Evolutionary conservation across 2,888 invertebrate species (phyloP).

Genomic region (Vesta saturnalis): DNA sequence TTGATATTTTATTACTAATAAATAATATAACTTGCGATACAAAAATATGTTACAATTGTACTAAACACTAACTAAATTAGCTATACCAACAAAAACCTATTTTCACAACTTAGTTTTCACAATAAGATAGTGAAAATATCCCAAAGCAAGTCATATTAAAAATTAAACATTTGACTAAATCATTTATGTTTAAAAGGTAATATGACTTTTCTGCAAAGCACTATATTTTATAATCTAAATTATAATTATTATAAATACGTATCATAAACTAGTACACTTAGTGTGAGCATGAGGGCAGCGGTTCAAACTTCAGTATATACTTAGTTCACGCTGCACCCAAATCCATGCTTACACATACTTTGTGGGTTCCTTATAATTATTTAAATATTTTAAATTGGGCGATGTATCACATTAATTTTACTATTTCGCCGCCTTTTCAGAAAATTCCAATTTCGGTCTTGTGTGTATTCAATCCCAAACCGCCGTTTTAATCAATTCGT

Average conservation of each 20-base stretch:
- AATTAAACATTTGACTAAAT: constrained; percentile 16
- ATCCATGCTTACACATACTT: too few relatives aligned
- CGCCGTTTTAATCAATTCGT: constrained; percentile 73
- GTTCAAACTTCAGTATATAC: too few relatives aligned
- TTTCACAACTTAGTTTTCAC: constrained; percentile 29
- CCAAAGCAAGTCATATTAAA: constrained; percentile 18
- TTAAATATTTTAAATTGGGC: neutral
- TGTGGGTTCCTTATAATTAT: neutral
- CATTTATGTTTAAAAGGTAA: neutral
- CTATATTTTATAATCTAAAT: too few relatives aligned
- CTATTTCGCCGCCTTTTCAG: too few relatives aligned
- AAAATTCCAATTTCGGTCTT: neutral
- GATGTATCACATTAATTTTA: too few relatives aligned
- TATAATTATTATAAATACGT: too few relatives aligned
- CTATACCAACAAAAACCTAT: constrained; percentile 22
- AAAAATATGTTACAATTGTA: neutral
- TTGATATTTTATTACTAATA: too few relatives aligned
- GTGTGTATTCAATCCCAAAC: constrained; percentile 68
- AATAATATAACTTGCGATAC: neutral
- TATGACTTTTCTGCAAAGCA: neutral
- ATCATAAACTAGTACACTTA: too few relatives aligned
- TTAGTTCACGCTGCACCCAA: too few relatives aligned
- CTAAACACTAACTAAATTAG: neutral
- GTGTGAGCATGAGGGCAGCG: too few relatives aligned
- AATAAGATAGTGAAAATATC: constrained; percentile 28